Evolutionary conservation across 2,113 vertebrate genomes (phyloP), one percentile per base, ranked within the genome.

Genomic region (Cynocephalus volans): DNA sequence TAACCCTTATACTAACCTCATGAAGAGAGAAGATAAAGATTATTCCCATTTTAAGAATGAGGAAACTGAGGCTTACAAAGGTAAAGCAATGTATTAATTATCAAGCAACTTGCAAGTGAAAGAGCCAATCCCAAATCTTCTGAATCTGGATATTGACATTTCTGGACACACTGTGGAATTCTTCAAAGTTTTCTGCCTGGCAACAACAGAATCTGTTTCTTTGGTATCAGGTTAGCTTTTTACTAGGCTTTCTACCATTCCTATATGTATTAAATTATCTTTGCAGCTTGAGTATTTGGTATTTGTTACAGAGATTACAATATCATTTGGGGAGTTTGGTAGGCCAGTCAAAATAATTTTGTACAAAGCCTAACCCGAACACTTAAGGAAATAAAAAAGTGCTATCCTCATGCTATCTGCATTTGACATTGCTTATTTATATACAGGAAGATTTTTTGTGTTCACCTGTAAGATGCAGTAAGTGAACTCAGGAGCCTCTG

Each of bases 341-440:
- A 77, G 33, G 56, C 18, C 31, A 65, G 45, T 60, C 65, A 65
- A 88, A 93, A 96, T 75, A 81, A 86, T 81, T 96, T 73, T 64
- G 21, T 84, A 19, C 9, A 75, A 83, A 90, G 21, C 50, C 41
- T 69, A 79, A 79, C 69, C 5, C 33, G 36, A 15, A 87, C 13
- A 11, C 18, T 52, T 76, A 82, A 23, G 67, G 48, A 52, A 41
- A 26, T n/a, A 91, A 56, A 3, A 65, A n/a, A 15, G 12, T 36
- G 26, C 11, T 60, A 87, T 79, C 64, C 50, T 88, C 17, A 67
- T 23, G 18, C 17, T 50, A 24, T 95, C 21, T 92, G 26, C 26
- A 86, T 88, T 72, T 91, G 33, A n/a, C 13, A 14, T 75, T 56
- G 26, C 18, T 77, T 75, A 36, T 81, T 90, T 84, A 76, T 50